Evolutionary conservation across 2,888 invertebrate genomes (phyloP), one percentile per base, ranked within the genome.

Genomic region (Anthophora plumipes): DNA sequence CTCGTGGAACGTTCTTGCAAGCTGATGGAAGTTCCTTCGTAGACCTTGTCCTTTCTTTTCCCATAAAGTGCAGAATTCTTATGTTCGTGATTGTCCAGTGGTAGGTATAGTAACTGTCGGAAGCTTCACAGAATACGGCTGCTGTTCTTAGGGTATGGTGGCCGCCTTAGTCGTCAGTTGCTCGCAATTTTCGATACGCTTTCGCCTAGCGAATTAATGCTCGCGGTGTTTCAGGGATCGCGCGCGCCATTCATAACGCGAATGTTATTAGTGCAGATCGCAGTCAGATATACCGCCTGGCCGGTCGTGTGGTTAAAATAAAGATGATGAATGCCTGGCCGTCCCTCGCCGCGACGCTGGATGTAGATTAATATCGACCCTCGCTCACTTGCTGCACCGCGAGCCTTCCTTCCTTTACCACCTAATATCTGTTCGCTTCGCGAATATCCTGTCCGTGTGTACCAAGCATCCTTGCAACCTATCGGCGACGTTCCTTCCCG

Each of bases 191-290:
- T 85, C 89, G 89, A 89, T 82, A 83, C 88, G 82, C 83, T 84
- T 82, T 85, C 84, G 80, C 75, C 85, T 85, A 48, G 84, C 89
- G 91, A 89, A 90, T 91, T 91, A 91, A 91, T 90, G 90, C 91
- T 89, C 89, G 88, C 87, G 91, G 88, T 90, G 90, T 91, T 91
- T 87, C 82, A 84, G 78, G 77, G 87, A 90, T 90, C 89, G 89
- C 90, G 87, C 89, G 84, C 88, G 87, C 90, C 91, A 91, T 91
- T 91, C 92, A 91, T 91, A 91, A 92, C 88, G 90, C 89, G 89
- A 90, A 90, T 89, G 91, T 91, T 91, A 92, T 92, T 92, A 92
- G 91, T 84, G 90, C 89, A 91, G 91, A 92, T 92, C 89, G 88
- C 88, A 89, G 88, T 91, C 89, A 82, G 91, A 91, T 91, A 91